Base-by-base conservation (phyloP, 2,888 invertebrate species). In the Siphlonurus alternatus region DNA sequence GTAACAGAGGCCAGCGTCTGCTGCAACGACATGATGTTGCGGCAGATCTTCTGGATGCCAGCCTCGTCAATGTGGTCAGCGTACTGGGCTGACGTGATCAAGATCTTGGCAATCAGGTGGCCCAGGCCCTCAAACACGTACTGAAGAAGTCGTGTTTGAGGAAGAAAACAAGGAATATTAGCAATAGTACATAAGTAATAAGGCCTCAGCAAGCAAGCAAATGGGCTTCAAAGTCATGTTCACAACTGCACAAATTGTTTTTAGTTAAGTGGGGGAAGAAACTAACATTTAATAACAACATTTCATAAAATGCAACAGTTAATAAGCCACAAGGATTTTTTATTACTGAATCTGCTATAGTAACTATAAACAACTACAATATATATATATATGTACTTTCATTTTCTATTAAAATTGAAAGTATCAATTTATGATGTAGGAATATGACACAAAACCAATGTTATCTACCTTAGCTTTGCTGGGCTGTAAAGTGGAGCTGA, bases 71-170 rank as follows among this genome's bases (percentile, higher is more conserved):
- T 87, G 66, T 84, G 80, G 69, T 85, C 85, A 75, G 92, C 83
- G 73, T 85, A 86, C 70, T 89, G 88, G 10, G 88, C 86, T 63
- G 87, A 86, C 71, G 86, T 88, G 70, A 92, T 90, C 65, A 93
- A 77, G 69, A 90, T 87, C 70, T 88, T 85, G 0, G 89, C 83
- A 59, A 89, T 85, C 61, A 91, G 76, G 75, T 88, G 88, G 1
- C 95, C 95, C 25, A 97, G 78, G 1, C 94, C 94, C 76, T 90
- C 89, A 77, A 94, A 89, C 67, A 94, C 86, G 74, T 94, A 95
- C 87, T 93, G 80, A 63, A 53, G 53, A 51, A 67, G 54, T 25
- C 54, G n/a, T n/a, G n/a, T n/a, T n/a, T n/a, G n/a, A n/a, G n/a
- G n/a, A n/a, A n/a, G n/a, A n/a, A 60, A 66, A 66, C 65, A 59